phyloP scores from a whole-genome alignment of 1,140 invertebrate genomes.

The Drosophila rhopaloa region DNA sequence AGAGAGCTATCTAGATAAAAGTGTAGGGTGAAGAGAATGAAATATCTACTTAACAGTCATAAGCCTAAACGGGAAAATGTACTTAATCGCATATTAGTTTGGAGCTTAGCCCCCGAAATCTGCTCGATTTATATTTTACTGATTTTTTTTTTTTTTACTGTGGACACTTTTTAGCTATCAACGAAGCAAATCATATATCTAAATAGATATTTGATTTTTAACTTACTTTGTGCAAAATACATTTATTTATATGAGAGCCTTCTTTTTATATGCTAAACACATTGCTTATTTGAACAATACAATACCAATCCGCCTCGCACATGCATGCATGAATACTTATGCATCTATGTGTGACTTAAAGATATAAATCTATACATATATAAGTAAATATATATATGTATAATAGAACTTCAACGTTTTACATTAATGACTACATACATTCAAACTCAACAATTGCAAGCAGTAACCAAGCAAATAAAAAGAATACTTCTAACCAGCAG shows the following conservation, averaged over 20 bases:
- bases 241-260: slow-evolving; percentile 33
- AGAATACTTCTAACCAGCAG: slow-evolving; percentile 50
- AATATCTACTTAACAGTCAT: slow-evolving; percentile 37
- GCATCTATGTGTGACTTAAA: slow-evolving; percentile 16
- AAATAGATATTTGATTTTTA: slow-evolving; percentile 14
- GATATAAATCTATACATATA: slow-evolving; percentile 33
- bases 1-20: slow-evolving; percentile 4
- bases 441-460: slow-evolving; percentile 54
- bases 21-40: slow-evolving; percentile 15
- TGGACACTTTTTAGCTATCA: slow-evolving; percentile 9
- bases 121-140: slow-evolving; percentile 16
- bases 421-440: slow-evolving; percentile 82
- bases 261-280: slow-evolving; percentile 35
- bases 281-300: slow-evolving; percentile 32
- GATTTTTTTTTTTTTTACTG: slow-evolving; percentile 4
- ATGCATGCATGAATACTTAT: neutral
- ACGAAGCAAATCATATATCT: slow-evolving; percentile 17
- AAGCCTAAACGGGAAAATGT: slow-evolving; percentile 41
- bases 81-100: slow-evolving; percentile 59
- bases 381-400: slow-evolving; percentile 51
- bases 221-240: slow-evolving; percentile 4
- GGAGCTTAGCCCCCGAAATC: slow-evolving; percentile 4
- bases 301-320: slow-evolving; percentile 24
- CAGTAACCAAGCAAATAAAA: slow-evolving; percentile 34
- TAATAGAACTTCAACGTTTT: slow-evolving; percentile 57